phyloP scores from a whole-genome alignment of 2,113 vertebrate species.

The Phalacrocorax aristotelis region DNA sequence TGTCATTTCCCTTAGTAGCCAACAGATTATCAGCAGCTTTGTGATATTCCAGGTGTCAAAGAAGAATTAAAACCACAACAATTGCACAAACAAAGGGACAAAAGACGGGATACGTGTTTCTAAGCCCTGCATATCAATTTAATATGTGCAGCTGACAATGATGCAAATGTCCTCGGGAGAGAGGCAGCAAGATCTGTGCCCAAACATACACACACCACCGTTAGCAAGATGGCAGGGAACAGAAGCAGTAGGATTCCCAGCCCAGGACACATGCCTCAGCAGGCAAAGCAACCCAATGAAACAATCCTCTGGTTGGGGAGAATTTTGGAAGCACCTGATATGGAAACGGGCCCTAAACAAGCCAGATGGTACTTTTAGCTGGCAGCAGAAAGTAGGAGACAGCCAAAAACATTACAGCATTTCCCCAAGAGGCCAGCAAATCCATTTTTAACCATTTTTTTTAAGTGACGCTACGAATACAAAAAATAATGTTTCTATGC shows the following conservation, averaged over 20 bases:
- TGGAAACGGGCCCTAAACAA: constrained; percentile 60
- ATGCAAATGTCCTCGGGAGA: constrained; percentile 64
- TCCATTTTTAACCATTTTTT: constrained; percentile 59
- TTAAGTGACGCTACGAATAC: constrained; percentile 18
- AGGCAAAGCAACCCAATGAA: constrained; percentile 60
- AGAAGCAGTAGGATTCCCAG: constrained; percentile 62
- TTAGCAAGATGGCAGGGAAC: constrained; percentile 62
- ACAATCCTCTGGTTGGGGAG: constrained; percentile 62
- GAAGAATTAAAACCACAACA: constrained; percentile 68
- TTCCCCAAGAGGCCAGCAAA: constrained; percentile 68
- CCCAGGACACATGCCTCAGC: constrained; percentile 61
- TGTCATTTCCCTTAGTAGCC: constrained; percentile 55
- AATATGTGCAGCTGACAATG: constrained; percentile 66
- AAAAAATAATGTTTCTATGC: constrained; percentile 43
- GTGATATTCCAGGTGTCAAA: constrained; percentile 72
- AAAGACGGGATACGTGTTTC: constrained; percentile 61
- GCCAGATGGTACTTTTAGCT: constrained; percentile 69
- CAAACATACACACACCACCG: constrained; percentile 55
- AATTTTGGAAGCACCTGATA: constrained; percentile 70
- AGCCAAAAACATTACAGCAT: constrained; percentile 70
- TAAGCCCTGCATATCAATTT: constrained; percentile 67
- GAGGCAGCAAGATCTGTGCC: constrained; percentile 52
- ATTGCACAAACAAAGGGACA: constrained; percentile 66
- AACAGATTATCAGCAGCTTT: constrained; percentile 68
- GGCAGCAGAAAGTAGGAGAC: constrained; percentile 64